phyloP scores from a whole-genome alignment of 2,888 invertebrate species.

The Micropterix aruncella region DNA sequence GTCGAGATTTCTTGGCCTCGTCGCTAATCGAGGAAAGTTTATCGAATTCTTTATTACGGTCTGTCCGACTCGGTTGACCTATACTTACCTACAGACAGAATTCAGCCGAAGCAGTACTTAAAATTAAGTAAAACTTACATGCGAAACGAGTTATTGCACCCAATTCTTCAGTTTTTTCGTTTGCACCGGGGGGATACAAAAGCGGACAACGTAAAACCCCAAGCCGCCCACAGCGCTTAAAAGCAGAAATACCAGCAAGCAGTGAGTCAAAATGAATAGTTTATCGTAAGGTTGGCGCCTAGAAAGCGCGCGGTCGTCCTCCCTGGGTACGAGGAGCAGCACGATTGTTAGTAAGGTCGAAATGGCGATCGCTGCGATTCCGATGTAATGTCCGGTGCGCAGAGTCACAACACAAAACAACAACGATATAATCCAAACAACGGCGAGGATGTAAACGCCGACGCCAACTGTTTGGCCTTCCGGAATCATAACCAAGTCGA shows the following conservation, averaged over 20 bases:
- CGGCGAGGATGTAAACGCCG: constrained; percentile 49
- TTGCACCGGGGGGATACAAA: constrained; percentile 23
- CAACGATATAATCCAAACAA: constrained; percentile 48
- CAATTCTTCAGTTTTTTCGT: constrained; percentile 20
- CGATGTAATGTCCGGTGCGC: constrained; percentile 49
- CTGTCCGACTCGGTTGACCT: no score
- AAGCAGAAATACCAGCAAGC: constrained; percentile 20
- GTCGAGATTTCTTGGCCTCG: no score
- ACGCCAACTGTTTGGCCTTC: constrained; percentile 29
- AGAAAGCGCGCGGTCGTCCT: constrained; percentile 20
- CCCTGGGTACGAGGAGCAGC: constrained; percentile 44
- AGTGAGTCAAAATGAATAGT: constrained; percentile 22
- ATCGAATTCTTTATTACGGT: no score
- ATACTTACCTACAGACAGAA: no score
- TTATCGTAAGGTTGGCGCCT: constrained; percentile 36
- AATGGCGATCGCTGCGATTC: constrained; percentile 40
- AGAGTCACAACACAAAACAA: constrained; percentile 49
- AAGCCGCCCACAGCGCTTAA: constrained; percentile 20
- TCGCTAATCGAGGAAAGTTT: no score
- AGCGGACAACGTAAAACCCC: constrained; percentile 21
- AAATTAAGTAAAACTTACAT: background rate
- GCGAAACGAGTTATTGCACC: constrained; percentile 7
- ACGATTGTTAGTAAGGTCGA: constrained; percentile 41
- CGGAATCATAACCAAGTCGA: background rate
- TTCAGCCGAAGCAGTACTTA: constrained; percentile 1